These are phyloP conservation scores for Neofelis nebulosa DNA, from an alignment of 2,113 vertebrate species.

Conservation along the genomic window DNA sequence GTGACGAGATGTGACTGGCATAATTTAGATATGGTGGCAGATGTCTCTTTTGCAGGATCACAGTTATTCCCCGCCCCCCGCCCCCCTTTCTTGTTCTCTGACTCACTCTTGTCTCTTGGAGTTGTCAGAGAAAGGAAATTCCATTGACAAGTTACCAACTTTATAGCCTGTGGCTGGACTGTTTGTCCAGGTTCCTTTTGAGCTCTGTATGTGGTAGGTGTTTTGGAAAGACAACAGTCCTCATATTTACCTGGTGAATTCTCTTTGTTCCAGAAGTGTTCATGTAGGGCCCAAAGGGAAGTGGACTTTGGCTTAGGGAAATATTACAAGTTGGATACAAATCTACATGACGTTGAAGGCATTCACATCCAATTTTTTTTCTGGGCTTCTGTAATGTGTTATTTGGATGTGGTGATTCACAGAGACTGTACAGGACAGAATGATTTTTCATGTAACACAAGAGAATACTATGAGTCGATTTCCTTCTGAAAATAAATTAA, in stretches of 20 bases:
- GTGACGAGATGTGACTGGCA: not conserved
- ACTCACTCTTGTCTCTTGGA: not conserved
- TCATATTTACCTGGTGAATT: not conserved
- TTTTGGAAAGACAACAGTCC: not conserved
- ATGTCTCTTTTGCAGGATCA: not conserved
- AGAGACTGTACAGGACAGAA: not conserved
- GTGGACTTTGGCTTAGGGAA: not conserved
- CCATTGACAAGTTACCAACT: not conserved
- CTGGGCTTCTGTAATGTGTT: not conserved
- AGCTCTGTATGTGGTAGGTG: not conserved
- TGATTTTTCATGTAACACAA: slow-evolving; percentile 22
- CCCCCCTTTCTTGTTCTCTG: not conserved
- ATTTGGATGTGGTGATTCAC: not conserved
- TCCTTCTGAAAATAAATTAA: slow-evolving; percentile 42
- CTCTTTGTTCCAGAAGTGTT: not conserved
- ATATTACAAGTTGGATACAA: not conserved
- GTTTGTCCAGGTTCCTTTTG: slow-evolving; percentile 12
- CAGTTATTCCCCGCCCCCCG: no score
- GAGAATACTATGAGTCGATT: not conserved
- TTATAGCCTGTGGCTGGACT: not conserved
- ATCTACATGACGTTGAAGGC: not conserved
- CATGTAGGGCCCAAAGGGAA: not conserved
- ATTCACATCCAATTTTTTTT: not conserved
- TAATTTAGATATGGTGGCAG: no score
- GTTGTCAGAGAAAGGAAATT: not conserved